Evolutionary conservation across 2,888 invertebrate species (phyloP).

Genomic region (Nasonovia ribisnigri): DNA sequence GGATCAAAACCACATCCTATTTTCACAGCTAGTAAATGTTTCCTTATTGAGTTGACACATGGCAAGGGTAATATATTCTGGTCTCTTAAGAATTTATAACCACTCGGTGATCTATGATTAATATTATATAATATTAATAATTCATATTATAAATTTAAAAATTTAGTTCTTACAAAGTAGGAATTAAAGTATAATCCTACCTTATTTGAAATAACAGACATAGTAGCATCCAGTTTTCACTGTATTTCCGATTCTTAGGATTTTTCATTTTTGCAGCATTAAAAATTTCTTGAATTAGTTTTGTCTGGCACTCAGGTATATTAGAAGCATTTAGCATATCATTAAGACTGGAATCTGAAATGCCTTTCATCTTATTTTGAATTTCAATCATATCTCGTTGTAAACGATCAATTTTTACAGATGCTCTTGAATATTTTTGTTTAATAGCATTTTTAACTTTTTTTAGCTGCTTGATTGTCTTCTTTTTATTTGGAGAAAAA

Average conservation of each 20-base stretch:
- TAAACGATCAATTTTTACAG: too few species aligned
- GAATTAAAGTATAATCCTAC: neutral
- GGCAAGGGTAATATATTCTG: neutral
- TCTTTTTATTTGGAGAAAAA: too few species aligned
- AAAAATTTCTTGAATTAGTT: neutral
- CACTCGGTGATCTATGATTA: neutral
- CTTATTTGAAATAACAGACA: neutral
- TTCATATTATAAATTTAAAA: too few species aligned
- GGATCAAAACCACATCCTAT: neutral
- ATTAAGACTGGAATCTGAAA: constrained; percentile 5
- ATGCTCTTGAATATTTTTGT: too few species aligned
- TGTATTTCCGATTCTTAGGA: neutral
- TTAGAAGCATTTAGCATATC: neutral
- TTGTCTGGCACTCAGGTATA: neutral
- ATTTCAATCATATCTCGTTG: too few species aligned
- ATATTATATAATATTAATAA: too few species aligned
- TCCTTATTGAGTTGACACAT: neutral
- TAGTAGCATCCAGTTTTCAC: neutral
- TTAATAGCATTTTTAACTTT: too few species aligned
- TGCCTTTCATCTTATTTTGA: constrained; percentile 13
- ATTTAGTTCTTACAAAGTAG: too few species aligned
- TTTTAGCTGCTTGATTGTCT: too few species aligned
- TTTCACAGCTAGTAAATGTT: neutral
- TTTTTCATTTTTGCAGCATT: neutral
- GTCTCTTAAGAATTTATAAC: neutral